These are phyloP conservation scores for Cyclopterus lumpus DNA, from an alignment of 2,797 vertebrate genomes.

Conservation along the genomic window DNA sequence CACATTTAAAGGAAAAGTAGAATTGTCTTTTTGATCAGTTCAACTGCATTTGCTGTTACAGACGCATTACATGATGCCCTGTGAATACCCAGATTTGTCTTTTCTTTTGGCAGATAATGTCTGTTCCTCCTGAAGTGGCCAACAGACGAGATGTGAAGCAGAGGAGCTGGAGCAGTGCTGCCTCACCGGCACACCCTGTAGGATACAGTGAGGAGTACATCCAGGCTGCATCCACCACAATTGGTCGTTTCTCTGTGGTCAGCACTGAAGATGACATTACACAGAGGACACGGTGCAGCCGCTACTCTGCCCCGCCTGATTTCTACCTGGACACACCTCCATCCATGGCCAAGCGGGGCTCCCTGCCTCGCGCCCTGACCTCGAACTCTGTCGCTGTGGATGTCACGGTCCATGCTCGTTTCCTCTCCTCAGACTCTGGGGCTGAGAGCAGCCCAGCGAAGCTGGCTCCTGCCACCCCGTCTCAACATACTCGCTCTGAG, in stretches of 20 bases:
- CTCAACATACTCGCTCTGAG: constrained; percentile 77
- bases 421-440: constrained; percentile 89
- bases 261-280: constrained; percentile 90
- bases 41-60: neutral
- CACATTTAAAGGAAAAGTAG: neutral
- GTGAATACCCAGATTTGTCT: neutral
- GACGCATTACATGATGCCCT: neutral
- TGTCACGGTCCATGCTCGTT: constrained; percentile 84
- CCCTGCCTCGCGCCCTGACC: constrained; percentile 84
- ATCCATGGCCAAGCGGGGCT: constrained; percentile 80
- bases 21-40: constrained; percentile 6
- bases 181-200: constrained; percentile 78
- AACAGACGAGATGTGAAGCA: constrained; percentile 80
- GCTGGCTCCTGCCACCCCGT: constrained; percentile 74
- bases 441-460: constrained; percentile 87
- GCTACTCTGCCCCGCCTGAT: constrained; percentile 94
- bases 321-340: constrained; percentile 93
- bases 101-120: constrained; percentile 74
- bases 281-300: constrained; percentile 86
- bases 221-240: constrained; percentile 84
- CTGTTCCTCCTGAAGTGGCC: constrained; percentile 78
- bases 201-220: constrained; percentile 56
- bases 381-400: constrained; percentile 89
- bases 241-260: constrained; percentile 94
- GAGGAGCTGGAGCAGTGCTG: constrained; percentile 82